Percentiles rank a stretch among this genome's conserved stretches.
phyloP scores from a whole-genome alignment of 1,140 invertebrate species.

The Armadillidium nasatum region DNA sequence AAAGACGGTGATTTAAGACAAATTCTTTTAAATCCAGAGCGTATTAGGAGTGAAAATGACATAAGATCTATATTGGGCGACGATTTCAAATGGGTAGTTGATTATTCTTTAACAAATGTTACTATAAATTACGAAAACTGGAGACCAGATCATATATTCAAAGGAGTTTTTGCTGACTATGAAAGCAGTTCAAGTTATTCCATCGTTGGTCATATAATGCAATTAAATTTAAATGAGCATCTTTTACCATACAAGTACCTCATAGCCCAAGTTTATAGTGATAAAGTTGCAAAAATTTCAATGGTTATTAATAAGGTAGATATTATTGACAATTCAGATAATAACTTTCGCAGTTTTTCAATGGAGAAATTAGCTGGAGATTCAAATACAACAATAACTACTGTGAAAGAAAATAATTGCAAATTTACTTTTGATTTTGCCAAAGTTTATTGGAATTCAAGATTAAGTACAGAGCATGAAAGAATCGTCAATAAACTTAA shows the following conservation, averaged over 20 bases:
- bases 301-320: slow-evolving; percentile 90
- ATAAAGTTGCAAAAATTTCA: slow-evolving; percentile 65
- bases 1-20: neutral
- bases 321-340: slow-evolving; percentile 71
- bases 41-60: neutral
- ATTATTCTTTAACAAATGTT: too few relatives aligned
- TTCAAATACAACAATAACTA: slow-evolving; percentile 64
- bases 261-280: slow-evolving; percentile 76
- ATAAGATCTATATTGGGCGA: neutral
- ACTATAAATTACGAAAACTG: slow-evolving; percentile 78
- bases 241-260: slow-evolving; percentile 73
- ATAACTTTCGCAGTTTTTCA: slow-evolving; percentile 81
- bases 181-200: slow-evolving; percentile 75
- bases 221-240: slow-evolving; percentile 83
- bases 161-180: slow-evolving; percentile 71
- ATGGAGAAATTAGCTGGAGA: slow-evolving; percentile 86
- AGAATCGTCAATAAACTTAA: slow-evolving; percentile 65
- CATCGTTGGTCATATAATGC: slow-evolving; percentile 86
- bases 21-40: neutral
- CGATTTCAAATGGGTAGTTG: too few relatives aligned
- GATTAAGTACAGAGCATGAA: slow-evolving; percentile 81
- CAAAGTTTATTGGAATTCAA: slow-evolving; percentile 95
- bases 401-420: slow-evolving; percentile 76
- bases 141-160: slow-evolving; percentile 68
- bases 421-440: slow-evolving; percentile 88